Evolutionary conservation across 2,888 invertebrate species (phyloP).

Genomic region (Diarsia mendica): DNA sequence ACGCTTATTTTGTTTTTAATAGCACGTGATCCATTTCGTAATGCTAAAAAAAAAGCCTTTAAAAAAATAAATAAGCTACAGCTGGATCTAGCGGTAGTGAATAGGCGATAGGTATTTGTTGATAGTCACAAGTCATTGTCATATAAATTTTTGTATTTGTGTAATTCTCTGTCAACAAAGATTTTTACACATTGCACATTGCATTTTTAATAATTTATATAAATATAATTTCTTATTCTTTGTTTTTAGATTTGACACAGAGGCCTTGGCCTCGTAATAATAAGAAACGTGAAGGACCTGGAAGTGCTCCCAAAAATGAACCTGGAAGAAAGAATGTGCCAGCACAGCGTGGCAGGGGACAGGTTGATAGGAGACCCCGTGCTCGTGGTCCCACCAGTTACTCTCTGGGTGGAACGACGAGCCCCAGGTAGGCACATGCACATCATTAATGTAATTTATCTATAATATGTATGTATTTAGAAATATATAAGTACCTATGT

Average conservation of each 20-base stretch:
- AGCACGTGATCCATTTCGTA: constrained; percentile 23
- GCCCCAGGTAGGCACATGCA: constrained; percentile 89
- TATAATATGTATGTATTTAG: no score
- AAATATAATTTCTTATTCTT: background rate
- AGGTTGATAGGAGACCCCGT: constrained; percentile 93
- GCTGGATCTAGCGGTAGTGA: constrained; percentile 23
- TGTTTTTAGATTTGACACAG: constrained; percentile 81
- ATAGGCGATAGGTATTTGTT: constrained; percentile 23
- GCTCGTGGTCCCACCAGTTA: constrained; percentile 89
- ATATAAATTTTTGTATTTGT: background rate
- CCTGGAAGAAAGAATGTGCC: constrained; percentile 92
- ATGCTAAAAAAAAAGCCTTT: background rate
- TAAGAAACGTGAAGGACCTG: constrained; percentile 92
- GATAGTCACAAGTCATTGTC: constrained; percentile 15
- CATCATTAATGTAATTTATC: no score
- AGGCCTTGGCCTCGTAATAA: constrained; percentile 92
- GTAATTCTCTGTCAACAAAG: background rate
- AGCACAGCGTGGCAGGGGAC: constrained; percentile 92
- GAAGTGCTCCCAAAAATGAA: constrained; percentile 91
- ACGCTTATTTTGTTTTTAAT: constrained; percentile 28
- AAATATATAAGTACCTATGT: no score
- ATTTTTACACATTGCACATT: no score
- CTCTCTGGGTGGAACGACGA: constrained; percentile 92
- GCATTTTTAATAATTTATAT: no score
- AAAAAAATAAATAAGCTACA: background rate